Evolutionary conservation across 2,888 invertebrate genomes (phyloP).

Genomic region (Operophtera brumata): DNA sequence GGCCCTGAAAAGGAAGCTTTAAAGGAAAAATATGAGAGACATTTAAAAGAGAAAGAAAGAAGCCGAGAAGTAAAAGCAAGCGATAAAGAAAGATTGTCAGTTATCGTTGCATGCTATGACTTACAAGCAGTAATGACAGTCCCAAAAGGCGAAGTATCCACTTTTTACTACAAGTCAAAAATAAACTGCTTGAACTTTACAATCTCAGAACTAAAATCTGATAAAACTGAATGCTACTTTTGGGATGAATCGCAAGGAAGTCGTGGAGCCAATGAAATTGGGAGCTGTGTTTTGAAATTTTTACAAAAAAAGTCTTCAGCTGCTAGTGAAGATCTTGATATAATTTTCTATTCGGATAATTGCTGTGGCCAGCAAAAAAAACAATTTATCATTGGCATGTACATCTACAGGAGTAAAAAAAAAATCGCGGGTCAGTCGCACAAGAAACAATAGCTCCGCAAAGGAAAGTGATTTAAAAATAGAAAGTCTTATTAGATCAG

Average conservation of each 20-base stretch:
- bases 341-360: neutral
- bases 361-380: neutral
- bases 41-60: no score
- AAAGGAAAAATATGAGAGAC: no score
- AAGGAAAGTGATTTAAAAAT: no score
- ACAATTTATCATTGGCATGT: neutral
- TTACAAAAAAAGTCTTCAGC: no score
- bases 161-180: slow-evolving; percentile 14
- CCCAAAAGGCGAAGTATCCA: slow-evolving; percentile 7
- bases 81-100: no score
- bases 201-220: neutral
- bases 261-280: slow-evolving; percentile 15
- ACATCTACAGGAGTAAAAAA: no score
- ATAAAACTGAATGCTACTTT: slow-evolving; percentile 9
- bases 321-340: neutral
- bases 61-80: no score
- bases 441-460: no score
- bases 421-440: no score
- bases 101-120: no score
- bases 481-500: no score
- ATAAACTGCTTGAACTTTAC: slow-evolving; percentile 15
- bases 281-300: neutral
- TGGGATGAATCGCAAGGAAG: slow-evolving; percentile 13
- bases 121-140: neutral
- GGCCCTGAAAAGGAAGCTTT: no score